Evolutionary conservation across 2,113 vertebrate species (phyloP).

Genomic region (Ciconia stormi): DNA sequence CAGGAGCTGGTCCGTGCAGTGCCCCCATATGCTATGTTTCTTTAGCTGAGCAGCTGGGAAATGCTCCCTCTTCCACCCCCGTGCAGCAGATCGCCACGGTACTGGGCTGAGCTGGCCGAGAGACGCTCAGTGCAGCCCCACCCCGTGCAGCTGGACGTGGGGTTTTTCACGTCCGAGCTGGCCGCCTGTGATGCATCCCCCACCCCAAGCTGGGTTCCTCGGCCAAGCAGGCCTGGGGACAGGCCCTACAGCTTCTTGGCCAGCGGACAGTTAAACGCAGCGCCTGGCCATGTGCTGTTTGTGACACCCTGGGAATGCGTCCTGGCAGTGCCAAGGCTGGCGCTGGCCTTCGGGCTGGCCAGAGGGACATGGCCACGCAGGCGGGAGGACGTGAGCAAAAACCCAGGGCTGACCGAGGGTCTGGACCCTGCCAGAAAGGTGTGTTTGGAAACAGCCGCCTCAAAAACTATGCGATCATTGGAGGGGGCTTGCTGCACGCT

Average conservation of each 20-base stretch:
- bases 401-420: background rate
- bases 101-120: background rate
- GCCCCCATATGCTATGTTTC: fast-evolving
- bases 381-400: background rate
- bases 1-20: fast-evolving
- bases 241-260: background rate
- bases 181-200: background rate
- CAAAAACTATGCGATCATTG: fast-evolving
- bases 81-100: fast-evolving
- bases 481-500: fast-evolving
- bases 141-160: background rate
- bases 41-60: background rate
- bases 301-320: conserved; percentile 43
- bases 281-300: background rate
- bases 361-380: background rate
- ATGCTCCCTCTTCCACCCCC: fast-evolving
- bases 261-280: background rate
- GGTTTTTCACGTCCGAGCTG: background rate
- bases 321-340: background rate
- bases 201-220: background rate
- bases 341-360: background rate
- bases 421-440: background rate
- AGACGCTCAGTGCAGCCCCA: background rate
- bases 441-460: background rate
- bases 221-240: background rate